These are phyloP conservation scores for Nematostella vectensis DNA, from an alignment of 92 coral and sea anemone genomes.

Conservation along the genomic window DNA sequence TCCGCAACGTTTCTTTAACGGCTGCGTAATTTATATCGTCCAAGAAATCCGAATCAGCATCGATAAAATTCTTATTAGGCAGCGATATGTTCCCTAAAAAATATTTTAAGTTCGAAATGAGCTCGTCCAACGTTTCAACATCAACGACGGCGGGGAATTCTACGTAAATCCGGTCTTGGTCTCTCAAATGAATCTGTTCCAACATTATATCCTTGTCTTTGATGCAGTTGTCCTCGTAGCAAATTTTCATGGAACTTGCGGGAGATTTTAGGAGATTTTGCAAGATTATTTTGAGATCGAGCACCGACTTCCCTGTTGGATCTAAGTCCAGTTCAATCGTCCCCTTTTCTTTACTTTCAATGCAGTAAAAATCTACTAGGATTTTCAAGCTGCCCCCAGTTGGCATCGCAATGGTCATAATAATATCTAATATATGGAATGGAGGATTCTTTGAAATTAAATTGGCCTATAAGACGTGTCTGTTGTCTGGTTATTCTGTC, in stretches of 20 bases:
- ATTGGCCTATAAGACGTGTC: no score
- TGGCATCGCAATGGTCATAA: no score
- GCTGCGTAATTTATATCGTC: background rate
- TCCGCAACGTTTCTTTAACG: background rate
- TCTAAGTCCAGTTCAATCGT: background rate
- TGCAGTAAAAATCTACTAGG: background rate
- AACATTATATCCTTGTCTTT: constrained; percentile 4
- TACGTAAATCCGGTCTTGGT: constrained; percentile 10
- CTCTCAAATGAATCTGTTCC: constrained; percentile 12
- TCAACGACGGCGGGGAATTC: constrained; percentile 8
- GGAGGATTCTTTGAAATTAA: no score
- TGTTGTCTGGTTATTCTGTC: no score
- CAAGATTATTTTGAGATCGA: constrained; percentile 36
- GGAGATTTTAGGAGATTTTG: constrained; percentile 16
- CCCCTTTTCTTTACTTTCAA: background rate
- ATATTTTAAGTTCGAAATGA: constrained; percentile 5
- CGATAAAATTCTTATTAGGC: background rate
- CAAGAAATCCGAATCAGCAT: background rate
- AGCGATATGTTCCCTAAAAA: background rate
- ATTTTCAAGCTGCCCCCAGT: no score
- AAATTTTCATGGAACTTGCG: background rate
- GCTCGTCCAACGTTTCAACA: constrained; percentile 6
- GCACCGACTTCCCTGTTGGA: constrained; percentile 5
- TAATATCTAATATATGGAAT: no score
- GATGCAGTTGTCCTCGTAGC: constrained; percentile 7